Base-by-base conservation (phyloP, 1,140 invertebrate genomes). In the Eciton burchellii region DNA sequence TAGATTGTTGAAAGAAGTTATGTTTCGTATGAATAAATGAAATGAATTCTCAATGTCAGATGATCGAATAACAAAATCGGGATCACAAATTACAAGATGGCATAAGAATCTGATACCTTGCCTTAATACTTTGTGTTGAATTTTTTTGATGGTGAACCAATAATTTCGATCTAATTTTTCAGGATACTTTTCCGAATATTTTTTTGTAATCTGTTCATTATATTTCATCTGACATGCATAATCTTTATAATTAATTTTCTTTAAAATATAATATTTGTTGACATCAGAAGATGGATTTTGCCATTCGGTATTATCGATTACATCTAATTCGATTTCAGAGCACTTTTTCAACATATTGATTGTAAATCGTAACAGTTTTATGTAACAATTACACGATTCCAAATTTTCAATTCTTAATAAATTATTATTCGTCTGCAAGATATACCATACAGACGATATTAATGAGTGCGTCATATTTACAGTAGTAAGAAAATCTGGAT, bases 61-160 rank as follows among this genome's bases (percentile, higher is more conserved):
- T 14, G 89, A 79, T 72, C 88, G 88, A 14, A 87, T 89, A 16
- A 92, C 87, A 81, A 91, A 91, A 65, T 91, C 88, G 3, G 90
- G 84, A 85, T 93, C 91, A 41, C 91, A 87, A 66, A 90, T 92
- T 0, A 89, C 84, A 3, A 94, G 79, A 60, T 90, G 92, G 73
- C 89, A 90, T 14, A 94, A 79, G 56, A 94, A 91, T 81, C 77
- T 83, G 11, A 93, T 91, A 26, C 93, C 93, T 21, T 89, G 90
- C 76, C 82, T 88, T 26, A 93, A 66, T 59, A 89, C 57, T 45
- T 83, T 83, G n/a, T 88, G 84, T 76, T 93, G 92, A 14, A 73
- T 73, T 0, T 56, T 88, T 82, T 82, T 89, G 0, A 92, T 47
- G n/a, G 68, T 63, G 5, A 68, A 12, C 91, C 91, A 92, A 84